A percentile compares a stretch with the other conserved stretches of the same genome.
These are phyloP conservation scores for Henricia sp. DNA, from an alignment of 53 echinoderm and acorn worm species.

Conservation along the genomic window DNA sequence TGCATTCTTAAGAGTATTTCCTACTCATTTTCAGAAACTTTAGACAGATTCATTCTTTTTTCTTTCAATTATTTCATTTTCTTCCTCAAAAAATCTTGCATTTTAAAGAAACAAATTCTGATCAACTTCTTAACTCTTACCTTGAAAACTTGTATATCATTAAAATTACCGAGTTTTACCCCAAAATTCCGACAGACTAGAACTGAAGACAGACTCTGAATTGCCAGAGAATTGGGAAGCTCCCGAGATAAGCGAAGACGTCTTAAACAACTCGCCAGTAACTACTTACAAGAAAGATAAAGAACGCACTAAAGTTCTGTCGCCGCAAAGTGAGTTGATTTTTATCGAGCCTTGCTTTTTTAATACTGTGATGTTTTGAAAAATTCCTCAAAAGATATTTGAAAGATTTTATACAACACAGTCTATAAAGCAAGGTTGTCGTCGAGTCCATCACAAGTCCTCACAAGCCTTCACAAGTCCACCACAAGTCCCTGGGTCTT, in stretches of 20 bases:
- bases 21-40: not conserved
- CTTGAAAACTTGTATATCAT: no score
- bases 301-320: constrained; percentile 24
- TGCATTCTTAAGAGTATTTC: not conserved
- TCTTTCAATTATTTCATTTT: not conserved
- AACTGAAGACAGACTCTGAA: constrained; percentile 67
- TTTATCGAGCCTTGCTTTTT: not conserved
- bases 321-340: constrained; percentile 2
- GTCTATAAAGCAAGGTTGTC: no score
- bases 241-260: constrained; percentile 60
- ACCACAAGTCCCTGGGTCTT: no score
- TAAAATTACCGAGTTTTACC: no score
- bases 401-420: no score
- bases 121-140: no score
- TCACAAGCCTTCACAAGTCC: no score
- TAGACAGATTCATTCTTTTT: not conserved
- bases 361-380: no score
- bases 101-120: no score
- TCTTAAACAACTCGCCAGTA: constrained; percentile 62
- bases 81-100: no score
- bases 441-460: no score
- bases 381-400: no score
- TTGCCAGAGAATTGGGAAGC: constrained; percentile 60
- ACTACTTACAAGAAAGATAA: constrained; percentile 63
- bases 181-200: constrained; percentile 22